These are phyloP conservation scores for Aplysina aerophoba DNA, from an alignment of 37 sponge, comb jelly and placozoan genomes.

Conservation along the genomic window DNA sequence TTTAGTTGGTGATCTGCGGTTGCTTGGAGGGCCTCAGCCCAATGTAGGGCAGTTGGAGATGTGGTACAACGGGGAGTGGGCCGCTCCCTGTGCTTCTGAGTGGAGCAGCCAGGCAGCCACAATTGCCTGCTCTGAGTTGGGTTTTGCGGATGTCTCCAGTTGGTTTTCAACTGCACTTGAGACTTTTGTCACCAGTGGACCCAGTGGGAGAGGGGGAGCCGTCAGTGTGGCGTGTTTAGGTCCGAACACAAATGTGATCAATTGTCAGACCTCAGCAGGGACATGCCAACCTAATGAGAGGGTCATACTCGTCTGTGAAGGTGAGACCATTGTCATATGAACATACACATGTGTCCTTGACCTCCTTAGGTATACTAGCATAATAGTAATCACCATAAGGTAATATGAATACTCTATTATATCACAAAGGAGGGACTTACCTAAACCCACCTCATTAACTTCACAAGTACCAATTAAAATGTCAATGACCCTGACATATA, in stretches of 20 bases:
- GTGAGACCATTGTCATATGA: neutral
- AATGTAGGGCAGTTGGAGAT: conserved; percentile 11
- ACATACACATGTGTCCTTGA: too few species aligned
- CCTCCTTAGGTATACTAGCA: too few species aligned
- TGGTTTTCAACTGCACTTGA: neutral
- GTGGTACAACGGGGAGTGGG: neutral
- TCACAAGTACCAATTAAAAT: too few species aligned
- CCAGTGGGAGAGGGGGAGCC: neutral
- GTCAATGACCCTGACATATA: too few species aligned
- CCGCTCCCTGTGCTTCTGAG: neutral
- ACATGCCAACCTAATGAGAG: neutral
- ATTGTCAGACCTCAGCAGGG: neutral
- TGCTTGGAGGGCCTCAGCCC: conserved; percentile 10
- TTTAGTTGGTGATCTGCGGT: conserved; percentile 17
- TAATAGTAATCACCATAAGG: too few species aligned
- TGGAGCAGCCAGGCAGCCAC: neutral
- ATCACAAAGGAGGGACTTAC: too few species aligned
- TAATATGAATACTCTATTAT: too few species aligned
- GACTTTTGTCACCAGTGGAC: neutral
- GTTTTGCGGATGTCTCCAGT: neutral
- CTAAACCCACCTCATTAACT: too few species aligned
- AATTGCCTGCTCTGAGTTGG: conserved; percentile 1
- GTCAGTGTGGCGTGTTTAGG: neutral
- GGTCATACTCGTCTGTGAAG: conserved; percentile 19
- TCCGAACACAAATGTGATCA: too few species aligned